Base-by-base conservation (phyloP, 2,888 invertebrate genomes). In the Lasioglossum pauxillum region DNA sequence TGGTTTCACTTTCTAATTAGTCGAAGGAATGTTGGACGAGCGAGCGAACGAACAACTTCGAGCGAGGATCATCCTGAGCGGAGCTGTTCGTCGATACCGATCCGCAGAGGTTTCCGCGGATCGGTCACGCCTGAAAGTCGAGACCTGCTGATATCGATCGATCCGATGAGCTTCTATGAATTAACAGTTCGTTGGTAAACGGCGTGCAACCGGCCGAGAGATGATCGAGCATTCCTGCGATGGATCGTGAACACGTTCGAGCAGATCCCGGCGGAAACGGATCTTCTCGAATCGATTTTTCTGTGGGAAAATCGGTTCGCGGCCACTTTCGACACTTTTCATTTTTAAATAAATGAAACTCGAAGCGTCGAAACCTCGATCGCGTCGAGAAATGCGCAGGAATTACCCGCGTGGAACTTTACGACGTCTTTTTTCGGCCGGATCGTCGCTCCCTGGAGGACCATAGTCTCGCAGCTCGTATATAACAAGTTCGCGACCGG, bases 1-100 rank as follows among this genome's bases (percentile, higher is more conserved):
- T n/a, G 75, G 19, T 75, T 81, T 81, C 82, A 31, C 81, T 75
- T 57, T 75, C 75, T 72, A 81, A 83, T 83, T 72, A 69, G 41
- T 31, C 49, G 31, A 16, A 74, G 64, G 72, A 57, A 60, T 64
- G 79, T 72, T 23, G 53, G 53, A 49, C 49, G 57, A 57, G n/a
- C 27, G 14, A 60, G 27, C 60, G 60, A 60, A 31, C 60, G 60
- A 60, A 31, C 27, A 27, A 49, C 64, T n/a, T 4, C 53, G 35
- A 27, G 14, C 60, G 38, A n/a, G 49, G 31, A 82, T 67, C 80
- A 46, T 46, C 41, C 16, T 16, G 27, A 57, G 31, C 41, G 41
- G 27, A 53, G 7, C 67, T 19, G 41, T 23, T 57, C 16, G 57
- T 71, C 76, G 38, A 12, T 27, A 49, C 16, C 67, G 44, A 74